Evolutionary conservation across 2,113 vertebrate species (phyloP).

Genomic region (Melanerpes formicivorus): DNA sequence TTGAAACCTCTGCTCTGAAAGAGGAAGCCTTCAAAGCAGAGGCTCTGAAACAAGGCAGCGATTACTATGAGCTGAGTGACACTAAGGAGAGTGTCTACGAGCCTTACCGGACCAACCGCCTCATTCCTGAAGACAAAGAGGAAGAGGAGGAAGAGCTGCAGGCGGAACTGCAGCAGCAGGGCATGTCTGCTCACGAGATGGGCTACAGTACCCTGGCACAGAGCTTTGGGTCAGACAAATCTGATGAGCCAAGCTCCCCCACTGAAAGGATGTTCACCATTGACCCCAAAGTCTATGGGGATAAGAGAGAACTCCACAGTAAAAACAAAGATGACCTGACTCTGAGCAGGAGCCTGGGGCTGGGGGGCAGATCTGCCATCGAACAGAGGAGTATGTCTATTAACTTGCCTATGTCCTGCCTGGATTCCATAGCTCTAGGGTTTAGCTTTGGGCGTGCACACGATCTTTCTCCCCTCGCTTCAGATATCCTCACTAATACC

Average conservation of each 20-base stretch:
- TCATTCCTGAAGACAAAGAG: constrained; percentile 64
- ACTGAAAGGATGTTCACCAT: constrained; percentile 84
- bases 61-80: constrained; percentile 96
- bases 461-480: constrained; percentile 93
- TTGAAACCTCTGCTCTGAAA: constrained; percentile 94
- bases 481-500: constrained; percentile 94
- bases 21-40: constrained; percentile 77
- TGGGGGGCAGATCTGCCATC: constrained; percentile 88
- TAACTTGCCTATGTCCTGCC: constrained; percentile 92
- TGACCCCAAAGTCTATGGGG: constrained; percentile 82
- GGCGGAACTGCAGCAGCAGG: constrained; percentile 33
- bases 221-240: constrained; percentile 72
- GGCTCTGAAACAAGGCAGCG: constrained; percentile 79
- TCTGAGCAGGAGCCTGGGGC: constrained; percentile 88
- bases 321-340: constrained; percentile 93
- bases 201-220: constrained; percentile 88
- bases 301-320: constrained; percentile 82
- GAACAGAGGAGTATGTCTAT: constrained; percentile 98
- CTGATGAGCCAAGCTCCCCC: constrained; percentile 76
- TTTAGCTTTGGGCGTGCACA: constrained; percentile 87
- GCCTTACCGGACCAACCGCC: constrained; percentile 43
- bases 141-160: constrained; percentile 64
- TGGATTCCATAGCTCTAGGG: constrained; percentile 87
- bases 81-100: constrained; percentile 78
- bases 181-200: constrained; percentile 74